Base-by-base conservation (phyloP, 2,113 vertebrate species). In the Ia io region DNA sequence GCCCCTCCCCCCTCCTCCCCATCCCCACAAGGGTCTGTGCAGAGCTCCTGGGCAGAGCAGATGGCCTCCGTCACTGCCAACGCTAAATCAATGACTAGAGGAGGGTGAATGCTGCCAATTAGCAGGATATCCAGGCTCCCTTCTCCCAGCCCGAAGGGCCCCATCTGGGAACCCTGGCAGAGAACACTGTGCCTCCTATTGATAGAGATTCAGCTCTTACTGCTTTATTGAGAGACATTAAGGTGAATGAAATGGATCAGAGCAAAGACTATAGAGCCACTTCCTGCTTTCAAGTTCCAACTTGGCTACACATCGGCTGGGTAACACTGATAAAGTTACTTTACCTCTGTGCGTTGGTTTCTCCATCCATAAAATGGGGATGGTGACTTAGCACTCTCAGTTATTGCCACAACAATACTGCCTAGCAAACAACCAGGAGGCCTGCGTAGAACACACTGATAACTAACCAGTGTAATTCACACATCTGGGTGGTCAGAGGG, bases 381-480 rank as follows among this genome's bases (percentile, higher is more conserved):
- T 1, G 32, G 44, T 12, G 51, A 32, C 0, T n/a, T 3, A 12
- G 71, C 1, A 16, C 32, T 30, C 7, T 47, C 22, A 0, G 28
- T 47, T 61, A 5, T 9, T n/a, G 59, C 42, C 16, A 4, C 25
- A 10, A 0, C 4, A 8, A 1, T 11, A 35, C 51, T 28, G 40
- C 53, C 61, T 30, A 1, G 59, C 16, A 2, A 37, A 77, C 74
- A 17, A 17, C 51, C 53, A 0, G 9, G 0, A 9, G 18, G 35
- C 61, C 17, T 28, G 14, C 1, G 70, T 9, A 32, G 53, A 61
- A 35, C 80, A 12, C 4, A 0, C 5, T 47, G 6, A 17, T 40
- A 2, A 17, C 20, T 16, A 2, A 17, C 20, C 12, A 25, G 22
- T 42, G 20, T 2, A 25, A 6, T 28, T 73, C 47, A n/a, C n/a